Evolutionary conservation across 2,888 invertebrate species (phyloP).

Genomic region (Anorthoa munda): DNA sequence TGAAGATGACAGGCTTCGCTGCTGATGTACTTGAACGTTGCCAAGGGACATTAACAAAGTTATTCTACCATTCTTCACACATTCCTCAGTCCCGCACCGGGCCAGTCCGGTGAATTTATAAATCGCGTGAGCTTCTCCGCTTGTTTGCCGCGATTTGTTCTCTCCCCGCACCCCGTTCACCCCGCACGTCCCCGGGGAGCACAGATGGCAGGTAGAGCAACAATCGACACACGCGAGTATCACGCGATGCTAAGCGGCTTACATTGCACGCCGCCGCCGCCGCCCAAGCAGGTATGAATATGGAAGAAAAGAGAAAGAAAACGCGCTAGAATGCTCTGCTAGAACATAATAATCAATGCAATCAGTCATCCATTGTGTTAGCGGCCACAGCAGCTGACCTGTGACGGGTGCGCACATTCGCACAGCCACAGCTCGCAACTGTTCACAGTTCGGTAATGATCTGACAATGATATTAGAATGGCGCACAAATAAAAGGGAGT

Average conservation of each 20-base stretch:
- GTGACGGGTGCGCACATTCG: no score
- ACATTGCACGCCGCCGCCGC: background rate
- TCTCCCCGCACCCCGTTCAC: background rate
- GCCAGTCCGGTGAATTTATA: conserved; percentile 26
- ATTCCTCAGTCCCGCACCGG: background rate
- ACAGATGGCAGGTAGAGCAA: background rate
- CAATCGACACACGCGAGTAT: background rate
- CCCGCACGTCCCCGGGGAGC: background rate
- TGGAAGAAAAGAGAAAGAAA: background rate
- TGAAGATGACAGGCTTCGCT: conserved; percentile 27
- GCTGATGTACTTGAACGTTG: conserved; percentile 7
- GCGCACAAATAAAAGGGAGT: conserved; percentile 9
- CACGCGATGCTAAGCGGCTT: background rate
- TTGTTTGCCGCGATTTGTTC: conserved; percentile 42
- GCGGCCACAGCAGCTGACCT: no score
- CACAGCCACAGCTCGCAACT: background rate
- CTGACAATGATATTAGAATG: background rate
- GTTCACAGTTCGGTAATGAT: background rate
- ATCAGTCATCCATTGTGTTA: background rate
- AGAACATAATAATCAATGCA: background rate
- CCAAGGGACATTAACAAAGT: conserved; percentile 31
- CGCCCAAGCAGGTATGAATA: background rate
- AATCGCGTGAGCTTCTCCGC: conserved; percentile 36
- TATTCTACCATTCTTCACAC: conserved; percentile 19
- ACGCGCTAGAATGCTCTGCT: background rate